phyloP scores from a whole-genome alignment of 2,888 invertebrate genomes.

The Euclidia mi region DNA sequence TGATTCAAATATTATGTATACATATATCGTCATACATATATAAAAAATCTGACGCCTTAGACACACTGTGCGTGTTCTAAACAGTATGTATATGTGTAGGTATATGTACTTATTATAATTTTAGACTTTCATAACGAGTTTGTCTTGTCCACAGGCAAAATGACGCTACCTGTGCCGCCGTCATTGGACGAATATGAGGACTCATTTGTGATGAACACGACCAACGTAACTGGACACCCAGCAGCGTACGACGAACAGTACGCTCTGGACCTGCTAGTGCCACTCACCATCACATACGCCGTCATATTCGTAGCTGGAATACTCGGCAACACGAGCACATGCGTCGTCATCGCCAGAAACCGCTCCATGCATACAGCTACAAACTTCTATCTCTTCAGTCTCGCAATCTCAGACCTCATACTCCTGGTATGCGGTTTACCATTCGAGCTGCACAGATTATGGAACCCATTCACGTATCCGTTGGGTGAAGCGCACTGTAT shows the following conservation, averaged over 20 bases:
- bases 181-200: constrained; percentile 72
- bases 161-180: constrained; percentile 54
- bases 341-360: constrained; percentile 94
- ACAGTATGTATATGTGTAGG: no score
- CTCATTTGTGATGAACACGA: constrained; percentile 64
- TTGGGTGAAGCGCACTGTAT: constrained; percentile 95
- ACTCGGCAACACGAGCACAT: constrained; percentile 94
- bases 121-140: constrained; percentile 23
- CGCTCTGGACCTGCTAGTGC: constrained; percentile 91
- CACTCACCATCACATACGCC: constrained; percentile 92
- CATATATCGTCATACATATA: no score
- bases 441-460: constrained; percentile 93
- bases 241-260: constrained; percentile 79
- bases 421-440: constrained; percentile 94
- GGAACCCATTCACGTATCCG: constrained; percentile 93
- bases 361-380: constrained; percentile 96
- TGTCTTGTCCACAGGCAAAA: constrained; percentile 71
- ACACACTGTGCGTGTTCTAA: no score
- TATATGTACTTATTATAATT: no score
- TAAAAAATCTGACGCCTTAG: no score
- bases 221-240: constrained; percentile 67
- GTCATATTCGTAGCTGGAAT: constrained; percentile 93
- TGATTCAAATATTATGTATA: no score
- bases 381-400: constrained; percentile 95
- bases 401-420: constrained; percentile 94